Conservation (phyloP, 2,888 invertebrate species). For the Chymomyza procnemis region DNA sequence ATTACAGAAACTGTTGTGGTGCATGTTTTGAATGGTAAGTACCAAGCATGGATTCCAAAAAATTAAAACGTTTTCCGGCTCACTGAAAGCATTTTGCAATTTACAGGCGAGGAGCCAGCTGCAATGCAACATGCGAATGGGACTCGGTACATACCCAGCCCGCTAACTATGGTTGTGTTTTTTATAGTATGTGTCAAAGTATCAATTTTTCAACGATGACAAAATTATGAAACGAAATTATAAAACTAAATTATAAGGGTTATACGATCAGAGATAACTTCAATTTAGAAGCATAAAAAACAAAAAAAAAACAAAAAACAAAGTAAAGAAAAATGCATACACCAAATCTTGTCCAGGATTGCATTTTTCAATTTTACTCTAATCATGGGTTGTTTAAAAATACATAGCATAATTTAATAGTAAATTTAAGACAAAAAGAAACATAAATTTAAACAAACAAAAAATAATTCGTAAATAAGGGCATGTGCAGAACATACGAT, state of each 20-base stretch:
- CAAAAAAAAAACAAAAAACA: slow-evolving; percentile 40
- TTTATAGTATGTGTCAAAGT: slow-evolving; percentile 62
- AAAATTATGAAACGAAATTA: slow-evolving; percentile 23
- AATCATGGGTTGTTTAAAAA: slow-evolving; percentile 73
- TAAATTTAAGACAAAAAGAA: slow-evolving; percentile 45
- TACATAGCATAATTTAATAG: slow-evolving; percentile 56
- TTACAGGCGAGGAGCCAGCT: slow-evolving; percentile 78
- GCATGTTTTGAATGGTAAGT: slow-evolving; percentile 87
- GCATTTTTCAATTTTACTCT: slow-evolving; percentile 74
- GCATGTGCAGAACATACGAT: slow-evolving; percentile 47
- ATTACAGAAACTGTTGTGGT: slow-evolving; percentile 85
- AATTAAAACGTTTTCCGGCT: slow-evolving; percentile 1
- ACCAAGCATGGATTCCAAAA: neutral
- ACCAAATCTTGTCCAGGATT: slow-evolving; percentile 70
- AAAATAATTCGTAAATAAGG: slow-evolving; percentile 57
- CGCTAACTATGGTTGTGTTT: slow-evolving; percentile 74
- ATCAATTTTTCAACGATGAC: slow-evolving; percentile 66
- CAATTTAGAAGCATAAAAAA: neutral
- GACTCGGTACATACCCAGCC: slow-evolving; percentile 50
- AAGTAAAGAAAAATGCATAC: slow-evolving; percentile 48
- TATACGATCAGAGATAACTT: neutral
- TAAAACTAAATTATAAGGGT: neutral
- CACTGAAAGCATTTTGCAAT: no score
- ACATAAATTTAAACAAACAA: slow-evolving; percentile 39
- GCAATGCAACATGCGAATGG: slow-evolving; percentile 78